These are phyloP conservation scores for Tetraodon nigroviridis DNA, from an alignment of 2,113 vertebrate genomes.

Conservation along the genomic window DNA sequence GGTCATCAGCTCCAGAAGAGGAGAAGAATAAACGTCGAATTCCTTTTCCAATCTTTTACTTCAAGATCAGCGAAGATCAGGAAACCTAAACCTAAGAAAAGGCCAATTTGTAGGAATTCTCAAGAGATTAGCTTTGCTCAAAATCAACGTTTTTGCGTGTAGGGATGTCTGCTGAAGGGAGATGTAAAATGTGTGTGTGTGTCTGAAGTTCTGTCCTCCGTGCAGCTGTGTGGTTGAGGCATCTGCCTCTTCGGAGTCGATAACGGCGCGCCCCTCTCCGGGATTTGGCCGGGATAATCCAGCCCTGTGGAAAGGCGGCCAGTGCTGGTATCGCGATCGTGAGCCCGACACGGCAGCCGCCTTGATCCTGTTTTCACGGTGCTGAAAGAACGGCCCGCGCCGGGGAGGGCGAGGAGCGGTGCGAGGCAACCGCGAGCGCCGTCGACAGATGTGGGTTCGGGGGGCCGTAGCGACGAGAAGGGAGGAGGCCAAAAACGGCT, in stretches of 20 bases:
- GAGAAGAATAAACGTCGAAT: too few relatives aligned
- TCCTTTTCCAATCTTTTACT: too few relatives aligned
- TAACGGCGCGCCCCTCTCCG: not conserved
- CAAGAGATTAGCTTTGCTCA: too few relatives aligned
- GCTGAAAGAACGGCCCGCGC: not conserved
- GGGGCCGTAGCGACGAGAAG: not conserved
- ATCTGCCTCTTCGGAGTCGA: not conserved
- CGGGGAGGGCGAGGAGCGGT: not conserved
- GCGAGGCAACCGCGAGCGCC: not conserved
- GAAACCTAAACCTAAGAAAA: too few relatives aligned
- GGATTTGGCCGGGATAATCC: constrained; percentile 32
- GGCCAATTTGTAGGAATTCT: too few relatives aligned
- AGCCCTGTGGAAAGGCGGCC: constrained; percentile 14
- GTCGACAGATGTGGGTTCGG: not conserved
- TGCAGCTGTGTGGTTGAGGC: constrained; percentile 15
- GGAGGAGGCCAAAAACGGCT: not conserved
- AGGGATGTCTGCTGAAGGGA: too few relatives aligned
- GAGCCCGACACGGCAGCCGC: not conserved
- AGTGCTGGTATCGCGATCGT: constrained; percentile 25
- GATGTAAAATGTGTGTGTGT: not conserved
- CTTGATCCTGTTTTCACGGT: not conserved
- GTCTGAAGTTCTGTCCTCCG: not conserved
- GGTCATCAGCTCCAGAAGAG: too few relatives aligned
- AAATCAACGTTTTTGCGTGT: too few relatives aligned
- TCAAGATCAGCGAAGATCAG: too few relatives aligned